Conservation (phyloP, 2,888 invertebrate species). For the Sminthurides aquaticus region DNA sequence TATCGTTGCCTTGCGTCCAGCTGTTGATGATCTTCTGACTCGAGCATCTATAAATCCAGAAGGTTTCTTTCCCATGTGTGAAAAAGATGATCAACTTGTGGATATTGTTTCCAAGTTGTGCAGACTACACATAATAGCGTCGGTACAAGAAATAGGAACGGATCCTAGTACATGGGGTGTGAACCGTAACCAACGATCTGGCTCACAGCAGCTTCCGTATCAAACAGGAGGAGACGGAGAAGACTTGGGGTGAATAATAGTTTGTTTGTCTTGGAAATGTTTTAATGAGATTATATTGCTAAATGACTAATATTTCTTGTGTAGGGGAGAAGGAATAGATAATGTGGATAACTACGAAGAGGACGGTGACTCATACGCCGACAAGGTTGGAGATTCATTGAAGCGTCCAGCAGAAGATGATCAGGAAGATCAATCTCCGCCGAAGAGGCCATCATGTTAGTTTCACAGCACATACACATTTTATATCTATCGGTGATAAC, state of each 20-base stretch:
- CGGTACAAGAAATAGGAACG: constrained; percentile 54
- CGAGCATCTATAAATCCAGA: constrained; percentile 73
- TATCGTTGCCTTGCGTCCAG: constrained; percentile 78
- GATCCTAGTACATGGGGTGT: constrained; percentile 9
- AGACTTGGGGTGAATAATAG: neutral
- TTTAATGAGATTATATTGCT: no score
- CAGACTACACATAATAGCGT: constrained; percentile 67
- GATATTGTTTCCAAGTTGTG: constrained; percentile 67
- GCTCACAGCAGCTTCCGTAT: neutral
- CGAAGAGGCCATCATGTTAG: no score
- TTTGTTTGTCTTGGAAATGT: neutral
- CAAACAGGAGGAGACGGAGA: no score
- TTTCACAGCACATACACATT: no score
- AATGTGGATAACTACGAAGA: no score
- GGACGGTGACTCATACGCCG: no score
- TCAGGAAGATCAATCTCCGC: no score
- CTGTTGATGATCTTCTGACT: constrained; percentile 75
- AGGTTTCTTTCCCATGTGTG: constrained; percentile 59
- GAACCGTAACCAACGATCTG: neutral
- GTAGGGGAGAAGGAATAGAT: no score
- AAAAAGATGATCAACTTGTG: constrained; percentile 61
- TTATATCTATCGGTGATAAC: no score
- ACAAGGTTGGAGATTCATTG: no score
- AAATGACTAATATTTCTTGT: neutral
- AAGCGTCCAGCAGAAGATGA: no score